phyloP scores from a whole-genome alignment of 2,797 vertebrate genomes.

The Schizopygopsis malacanthus region DNA sequence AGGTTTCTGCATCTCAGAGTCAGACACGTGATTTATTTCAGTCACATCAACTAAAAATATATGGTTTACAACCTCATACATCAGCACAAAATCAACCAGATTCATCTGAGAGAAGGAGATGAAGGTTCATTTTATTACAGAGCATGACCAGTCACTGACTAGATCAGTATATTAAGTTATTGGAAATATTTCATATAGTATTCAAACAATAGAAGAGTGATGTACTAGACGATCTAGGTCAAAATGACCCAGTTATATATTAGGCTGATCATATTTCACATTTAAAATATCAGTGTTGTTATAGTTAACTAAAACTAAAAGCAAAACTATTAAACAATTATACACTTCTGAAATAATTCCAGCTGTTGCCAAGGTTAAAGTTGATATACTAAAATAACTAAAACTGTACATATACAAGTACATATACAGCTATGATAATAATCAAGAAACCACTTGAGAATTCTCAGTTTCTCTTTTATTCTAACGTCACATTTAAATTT shows the following conservation, averaged over 20 bases:
- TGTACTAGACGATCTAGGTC: not conserved
- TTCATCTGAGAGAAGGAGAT: constrained; percentile 73
- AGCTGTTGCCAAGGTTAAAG: no score
- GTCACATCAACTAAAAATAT: not conserved
- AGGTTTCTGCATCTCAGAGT: not conserved
- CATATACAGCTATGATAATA: no score
- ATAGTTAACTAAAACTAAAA: not conserved
- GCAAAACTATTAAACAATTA: not conserved
- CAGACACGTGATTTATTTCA: not conserved
- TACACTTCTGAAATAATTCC: not conserved
- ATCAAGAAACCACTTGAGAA: no score
- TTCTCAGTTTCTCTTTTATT: no score
- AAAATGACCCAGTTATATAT: not conserved
- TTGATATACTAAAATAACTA: not conserved
- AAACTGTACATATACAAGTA: not conserved
- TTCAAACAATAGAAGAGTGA: not conserved
- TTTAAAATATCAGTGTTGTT: no score
- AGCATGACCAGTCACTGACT: not conserved
- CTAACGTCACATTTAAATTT: no score
- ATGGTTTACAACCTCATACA: not conserved
- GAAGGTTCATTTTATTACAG: no score
- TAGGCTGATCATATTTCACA: not conserved
- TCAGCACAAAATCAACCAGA: constrained; percentile 67
- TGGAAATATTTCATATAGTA: not conserved
- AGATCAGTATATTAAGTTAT: not conserved